Conservation (phyloP, 2,113 vertebrate species). For the Megaceryle maxima region DNA sequence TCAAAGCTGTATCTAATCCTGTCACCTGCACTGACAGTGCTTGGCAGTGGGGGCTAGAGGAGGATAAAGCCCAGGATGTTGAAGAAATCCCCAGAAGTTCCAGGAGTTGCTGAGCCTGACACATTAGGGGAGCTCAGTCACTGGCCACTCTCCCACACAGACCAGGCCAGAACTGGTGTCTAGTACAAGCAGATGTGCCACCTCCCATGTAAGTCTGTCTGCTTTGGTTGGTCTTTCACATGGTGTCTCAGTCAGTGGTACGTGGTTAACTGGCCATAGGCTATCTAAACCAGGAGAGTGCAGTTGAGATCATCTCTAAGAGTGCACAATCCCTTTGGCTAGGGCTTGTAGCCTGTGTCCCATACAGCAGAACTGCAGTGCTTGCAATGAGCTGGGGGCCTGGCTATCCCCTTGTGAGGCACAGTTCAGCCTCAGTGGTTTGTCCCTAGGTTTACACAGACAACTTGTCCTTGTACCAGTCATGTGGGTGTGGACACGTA, state of each 20-base stretch:
- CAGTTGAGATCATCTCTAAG: not conserved
- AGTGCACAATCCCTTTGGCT: not conserved
- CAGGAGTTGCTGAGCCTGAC: not conserved
- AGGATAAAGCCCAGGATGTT: not conserved
- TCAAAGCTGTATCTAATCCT: not conserved
- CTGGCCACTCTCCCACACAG: not conserved
- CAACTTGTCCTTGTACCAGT: fast-evolving
- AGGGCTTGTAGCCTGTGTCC: not conserved
- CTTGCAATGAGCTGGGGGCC: not conserved
- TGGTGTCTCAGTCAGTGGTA: fast-evolving
- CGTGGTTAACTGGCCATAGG: fast-evolving
- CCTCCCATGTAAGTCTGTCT: not conserved
- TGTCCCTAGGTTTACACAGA: not conserved
- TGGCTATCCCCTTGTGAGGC: not conserved
- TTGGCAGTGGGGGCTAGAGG: not conserved
- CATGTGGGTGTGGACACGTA: fast-evolving
- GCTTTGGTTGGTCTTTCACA: not conserved
- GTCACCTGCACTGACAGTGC: not conserved
- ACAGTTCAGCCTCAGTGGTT: not conserved
- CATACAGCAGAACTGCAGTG: not conserved
- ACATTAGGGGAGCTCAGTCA: not conserved
- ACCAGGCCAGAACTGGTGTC: not conserved
- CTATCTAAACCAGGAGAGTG: not conserved
- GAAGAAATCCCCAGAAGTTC: not conserved
- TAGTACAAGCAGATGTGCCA: not conserved